Base-by-base conservation (phyloP, 2,113 vertebrate genomes). In the Panthera uncia region DNA sequence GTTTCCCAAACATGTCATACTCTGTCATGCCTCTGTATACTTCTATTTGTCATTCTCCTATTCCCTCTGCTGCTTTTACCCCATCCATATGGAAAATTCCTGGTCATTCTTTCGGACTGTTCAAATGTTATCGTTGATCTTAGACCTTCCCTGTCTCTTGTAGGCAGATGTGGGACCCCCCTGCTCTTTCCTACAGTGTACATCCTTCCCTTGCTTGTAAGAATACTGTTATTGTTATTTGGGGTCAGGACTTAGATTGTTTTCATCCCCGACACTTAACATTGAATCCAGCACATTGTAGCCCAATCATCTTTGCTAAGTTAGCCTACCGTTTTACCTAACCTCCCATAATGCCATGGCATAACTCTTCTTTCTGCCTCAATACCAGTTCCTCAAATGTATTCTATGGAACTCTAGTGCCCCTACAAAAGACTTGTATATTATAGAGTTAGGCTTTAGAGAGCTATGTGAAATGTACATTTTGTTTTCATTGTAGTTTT, bases 401-500 rank as follows among this genome's bases (percentile, higher is more conserved):
- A 38, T 66, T 91, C 38, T 89, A 68, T 94, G 41, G 78, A 97
- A 91, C 7, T 1, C 57, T 48, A 73, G 14, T 41, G 82, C 19
- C 4, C 33, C 45, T 94, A 80, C 11, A 86, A 36, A 89, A 71
- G 29, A 91, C 45, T 36, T 92, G 6, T 45, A 38, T 76, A 57
- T 78, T 74, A 65, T 3, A 61, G 9, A 76, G 14, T n/a, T 87
- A 92, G 33, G 7, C 11, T 96, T 74, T 91, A 89, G 36, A 52
- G 50, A 93, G 52, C 12, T 92, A 27, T 65, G 15, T 89, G 74
- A 95, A 92, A 79, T 86, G 27, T 80, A 50, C 61, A 4, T 63
- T 88, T 88, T 94, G n/a, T 19, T 85, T 80, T 61, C 14, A 79
- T 12, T 88, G 38, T 78, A 84, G 36, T 31, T 91, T 97, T 95